A percentile compares a stretch with the other conserved stretches of the same genome.
Evolutionary conservation across 1,140 invertebrate genomes (phyloP).

Genomic region (Cotesia vestalis): DNA sequence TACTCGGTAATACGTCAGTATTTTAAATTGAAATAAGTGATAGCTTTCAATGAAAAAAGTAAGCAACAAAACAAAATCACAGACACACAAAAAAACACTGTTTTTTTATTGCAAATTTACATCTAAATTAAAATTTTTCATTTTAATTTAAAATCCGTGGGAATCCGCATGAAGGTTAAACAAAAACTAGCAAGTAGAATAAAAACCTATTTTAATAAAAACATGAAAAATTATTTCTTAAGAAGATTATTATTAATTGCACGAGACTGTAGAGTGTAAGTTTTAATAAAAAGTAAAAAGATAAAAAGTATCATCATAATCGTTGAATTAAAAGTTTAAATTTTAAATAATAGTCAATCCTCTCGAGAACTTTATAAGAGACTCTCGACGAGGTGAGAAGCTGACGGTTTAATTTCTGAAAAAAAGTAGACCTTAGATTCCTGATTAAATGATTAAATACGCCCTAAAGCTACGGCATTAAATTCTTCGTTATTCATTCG

Average conservation of each 20-base stretch:
- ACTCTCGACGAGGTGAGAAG: conserved; percentile 33
- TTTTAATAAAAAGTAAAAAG: background rate
- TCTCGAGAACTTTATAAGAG: conserved; percentile 15
- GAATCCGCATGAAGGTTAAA: too few species aligned
- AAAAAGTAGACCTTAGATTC: conserved; percentile 5
- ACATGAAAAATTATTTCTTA: background rate
- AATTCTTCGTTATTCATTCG: conserved; percentile 34
- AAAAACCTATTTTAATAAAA: too few species aligned
- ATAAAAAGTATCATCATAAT: background rate
- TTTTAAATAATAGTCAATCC: conserved; percentile 30
- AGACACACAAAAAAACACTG: too few species aligned
- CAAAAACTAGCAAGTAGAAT: too few species aligned
- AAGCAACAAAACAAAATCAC: too few species aligned
- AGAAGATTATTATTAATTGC: background rate
- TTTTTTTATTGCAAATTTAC: too few species aligned
- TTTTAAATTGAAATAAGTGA: too few species aligned
- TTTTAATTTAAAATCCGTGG: too few species aligned
- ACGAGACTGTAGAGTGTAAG: background rate
- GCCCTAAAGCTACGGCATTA: conserved; percentile 23
- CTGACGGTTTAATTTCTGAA: conserved; percentile 31
- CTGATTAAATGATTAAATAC: conserved; percentile 36
- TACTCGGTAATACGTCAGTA: too few species aligned
- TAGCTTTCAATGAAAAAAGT: too few species aligned
- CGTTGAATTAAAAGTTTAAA: conserved; percentile 1
- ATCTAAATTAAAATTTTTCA: too few species aligned